Evolutionary conservation across 2,797 vertebrate genomes (phyloP).

Genomic region (Melanotaenia pygmaea): DNA sequence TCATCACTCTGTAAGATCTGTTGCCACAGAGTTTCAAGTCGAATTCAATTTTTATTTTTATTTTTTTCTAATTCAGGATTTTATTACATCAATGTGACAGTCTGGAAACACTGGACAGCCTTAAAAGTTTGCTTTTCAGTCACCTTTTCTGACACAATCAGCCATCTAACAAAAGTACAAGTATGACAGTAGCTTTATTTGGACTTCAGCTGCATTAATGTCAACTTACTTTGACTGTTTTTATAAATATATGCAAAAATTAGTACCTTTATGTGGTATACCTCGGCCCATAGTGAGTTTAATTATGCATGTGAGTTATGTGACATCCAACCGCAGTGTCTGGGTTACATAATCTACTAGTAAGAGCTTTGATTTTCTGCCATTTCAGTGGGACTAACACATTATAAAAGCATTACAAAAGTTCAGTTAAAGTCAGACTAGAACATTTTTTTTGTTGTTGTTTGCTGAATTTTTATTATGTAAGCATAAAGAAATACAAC

Average conservation of each 20-base stretch:
- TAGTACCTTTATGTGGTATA: background rate
- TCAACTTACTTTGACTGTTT: background rate
- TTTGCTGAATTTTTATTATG: background rate
- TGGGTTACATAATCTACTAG: background rate
- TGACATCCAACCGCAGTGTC: background rate
- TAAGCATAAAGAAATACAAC: background rate
- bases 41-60: background rate
- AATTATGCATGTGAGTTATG: background rate
- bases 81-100: background rate
- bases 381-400: background rate
- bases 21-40: background rate
- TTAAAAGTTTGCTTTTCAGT: background rate
- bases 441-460: too few relatives aligned
- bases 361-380: background rate
- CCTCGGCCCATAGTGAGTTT: background rate
- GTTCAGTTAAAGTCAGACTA: background rate
- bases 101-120: background rate
- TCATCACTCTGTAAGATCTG: background rate
- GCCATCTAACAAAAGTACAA: background rate
- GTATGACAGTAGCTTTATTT: background rate
- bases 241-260: background rate
- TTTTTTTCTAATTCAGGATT: background rate
- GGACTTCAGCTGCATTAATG: background rate
- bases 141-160: background rate
- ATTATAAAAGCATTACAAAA: background rate